Conservation (phyloP, 2,113 vertebrate species). For the Desmodus rotundus region DNA sequence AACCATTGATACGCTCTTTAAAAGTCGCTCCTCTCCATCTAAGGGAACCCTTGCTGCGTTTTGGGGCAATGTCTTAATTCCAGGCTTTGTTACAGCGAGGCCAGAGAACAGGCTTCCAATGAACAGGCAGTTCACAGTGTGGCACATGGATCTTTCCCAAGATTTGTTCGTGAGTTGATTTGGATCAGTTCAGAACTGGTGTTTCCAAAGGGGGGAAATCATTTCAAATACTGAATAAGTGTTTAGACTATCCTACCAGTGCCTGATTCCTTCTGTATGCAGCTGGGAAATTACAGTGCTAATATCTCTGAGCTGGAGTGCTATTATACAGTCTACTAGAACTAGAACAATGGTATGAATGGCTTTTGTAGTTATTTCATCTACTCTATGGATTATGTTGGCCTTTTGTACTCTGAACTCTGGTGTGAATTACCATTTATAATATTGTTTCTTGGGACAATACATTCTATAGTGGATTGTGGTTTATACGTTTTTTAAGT, state of each 20-base stretch:
- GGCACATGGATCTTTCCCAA: accelerated
- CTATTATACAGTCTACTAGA: not conserved
- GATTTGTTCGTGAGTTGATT: not conserved
- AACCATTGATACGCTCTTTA: not conserved
- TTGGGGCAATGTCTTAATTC: not conserved
- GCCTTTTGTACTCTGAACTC: not conserved
- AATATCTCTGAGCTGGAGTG: not conserved
- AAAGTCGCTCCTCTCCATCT: not conserved
- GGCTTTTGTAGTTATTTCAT: not conserved
- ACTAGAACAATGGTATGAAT: not conserved
- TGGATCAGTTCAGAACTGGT: not conserved
- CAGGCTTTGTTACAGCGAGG: not conserved
- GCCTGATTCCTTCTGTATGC: not conserved
- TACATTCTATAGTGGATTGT: not conserved
- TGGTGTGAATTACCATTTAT: not conserved
- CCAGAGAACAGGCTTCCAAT: not conserved
- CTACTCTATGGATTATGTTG: not conserved
- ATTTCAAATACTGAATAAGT: not conserved
- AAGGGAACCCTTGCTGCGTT: not conserved
- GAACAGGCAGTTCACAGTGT: no score
- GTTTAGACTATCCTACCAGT: not conserved
- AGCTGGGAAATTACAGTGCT: not conserved
- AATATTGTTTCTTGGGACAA: not conserved
- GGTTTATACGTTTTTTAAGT: not conserved
- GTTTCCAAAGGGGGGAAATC: not conserved